These are phyloP conservation scores for Megalopta genalis DNA, from an alignment of 1,140 invertebrate species.

Conservation along the genomic window DNA sequence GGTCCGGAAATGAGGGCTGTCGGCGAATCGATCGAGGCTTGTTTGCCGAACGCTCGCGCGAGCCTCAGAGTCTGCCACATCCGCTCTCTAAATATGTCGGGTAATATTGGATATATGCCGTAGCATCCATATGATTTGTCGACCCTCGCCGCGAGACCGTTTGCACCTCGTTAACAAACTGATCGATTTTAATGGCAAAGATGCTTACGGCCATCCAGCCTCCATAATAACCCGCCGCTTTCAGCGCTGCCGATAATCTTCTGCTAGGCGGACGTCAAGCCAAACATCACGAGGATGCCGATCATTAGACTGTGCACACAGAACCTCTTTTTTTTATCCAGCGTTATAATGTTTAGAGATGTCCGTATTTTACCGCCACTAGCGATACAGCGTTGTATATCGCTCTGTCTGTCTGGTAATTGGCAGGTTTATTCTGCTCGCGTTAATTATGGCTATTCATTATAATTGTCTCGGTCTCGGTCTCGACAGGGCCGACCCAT, in stretches of 20 bases:
- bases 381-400: too few species aligned
- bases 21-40: conserved; percentile 41
- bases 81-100: conserved; percentile 48
- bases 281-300: too few species aligned
- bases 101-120: conserved; percentile 26
- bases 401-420: too few species aligned
- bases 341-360: too few species aligned
- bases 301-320: too few species aligned
- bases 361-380: too few species aligned
- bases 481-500: too few species aligned
- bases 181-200: conserved; percentile 30
- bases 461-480: too few species aligned
- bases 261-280: not conserved
- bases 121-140: conserved; percentile 16
- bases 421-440: too few species aligned
- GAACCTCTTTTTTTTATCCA: too few species aligned
- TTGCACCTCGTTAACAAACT: conserved; percentile 45
- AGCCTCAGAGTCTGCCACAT: conserved; percentile 22
- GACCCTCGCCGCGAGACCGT: conserved; percentile 8
- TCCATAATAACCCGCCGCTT: not conserved
- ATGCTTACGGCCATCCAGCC: not conserved
- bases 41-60: conserved; percentile 50
- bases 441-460: too few species aligned
- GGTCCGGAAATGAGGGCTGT: conserved; percentile 34
- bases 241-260: not conserved